Percentiles rank a stretch among this genome's conserved stretches.
Evolutionary conservation across 2,797 vertebrate genomes (phyloP).

Genomic region (Ctenopoma kingsleyae): DNA sequence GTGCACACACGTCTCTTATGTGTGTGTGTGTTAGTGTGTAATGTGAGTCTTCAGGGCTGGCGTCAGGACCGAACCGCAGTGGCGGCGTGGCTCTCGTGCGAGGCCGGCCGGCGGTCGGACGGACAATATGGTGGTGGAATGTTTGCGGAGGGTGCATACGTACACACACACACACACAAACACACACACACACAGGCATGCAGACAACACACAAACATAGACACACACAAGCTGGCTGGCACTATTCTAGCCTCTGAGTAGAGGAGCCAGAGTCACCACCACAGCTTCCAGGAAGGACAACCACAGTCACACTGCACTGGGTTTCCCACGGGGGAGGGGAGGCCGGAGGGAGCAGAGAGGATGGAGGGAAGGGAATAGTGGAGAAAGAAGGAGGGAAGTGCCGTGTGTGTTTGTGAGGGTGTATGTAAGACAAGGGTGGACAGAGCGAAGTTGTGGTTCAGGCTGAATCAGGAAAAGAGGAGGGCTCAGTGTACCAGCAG

Average conservation of each 20-base stretch:
- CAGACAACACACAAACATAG: slow-evolving; percentile 47
- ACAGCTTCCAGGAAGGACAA: slow-evolving; percentile 86
- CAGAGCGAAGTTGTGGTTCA: background rate
- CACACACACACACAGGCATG: slow-evolving; percentile 33
- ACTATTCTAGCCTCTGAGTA: slow-evolving; percentile 75
- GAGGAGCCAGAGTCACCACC: slow-evolving; percentile 81
- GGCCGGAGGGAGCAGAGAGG: slow-evolving; percentile 31
- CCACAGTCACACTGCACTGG: slow-evolving; percentile 83
- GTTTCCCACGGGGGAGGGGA: slow-evolving; percentile 86
- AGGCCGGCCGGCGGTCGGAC: slow-evolving; percentile 78
- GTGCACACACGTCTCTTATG: slow-evolving; percentile 51
- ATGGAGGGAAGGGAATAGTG: slow-evolving; percentile 49
- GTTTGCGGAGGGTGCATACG: slow-evolving; percentile 73
- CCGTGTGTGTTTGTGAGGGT: slow-evolving; percentile 16
- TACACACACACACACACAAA: slow-evolving; percentile 32
- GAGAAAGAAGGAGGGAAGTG: slow-evolving; percentile 48
- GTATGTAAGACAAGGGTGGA: slow-evolving; percentile 5
- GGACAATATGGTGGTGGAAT: slow-evolving; percentile 80
- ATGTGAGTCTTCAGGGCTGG: slow-evolving; percentile 76
- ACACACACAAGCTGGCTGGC: slow-evolving; percentile 63
- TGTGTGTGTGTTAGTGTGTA: slow-evolving; percentile 66
- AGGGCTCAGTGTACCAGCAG: slow-evolving; percentile 15
- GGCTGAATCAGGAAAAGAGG: slow-evolving; percentile 42
- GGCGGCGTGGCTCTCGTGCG: slow-evolving; percentile 80
- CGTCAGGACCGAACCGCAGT: slow-evolving; percentile 77